Evolutionary conservation across 2,797 vertebrate species (phyloP).

Genomic region (Botia kubotai): DNA sequence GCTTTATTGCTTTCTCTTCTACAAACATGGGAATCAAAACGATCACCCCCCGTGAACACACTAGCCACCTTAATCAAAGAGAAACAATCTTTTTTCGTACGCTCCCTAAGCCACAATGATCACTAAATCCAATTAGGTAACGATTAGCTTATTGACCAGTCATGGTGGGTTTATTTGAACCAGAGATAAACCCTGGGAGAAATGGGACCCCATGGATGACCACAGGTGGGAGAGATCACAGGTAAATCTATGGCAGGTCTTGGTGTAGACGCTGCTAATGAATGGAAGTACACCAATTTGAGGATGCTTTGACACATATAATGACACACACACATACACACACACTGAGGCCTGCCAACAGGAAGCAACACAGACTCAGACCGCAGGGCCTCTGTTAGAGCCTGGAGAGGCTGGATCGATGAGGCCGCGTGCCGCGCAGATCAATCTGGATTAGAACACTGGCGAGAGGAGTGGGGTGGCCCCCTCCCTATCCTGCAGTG

Average conservation of each 20-base stretch:
- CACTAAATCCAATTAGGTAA: constrained; percentile 62
- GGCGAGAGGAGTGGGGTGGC: constrained; percentile 61
- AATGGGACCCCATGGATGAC: constrained; percentile 15
- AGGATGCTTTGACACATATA: constrained; percentile 24
- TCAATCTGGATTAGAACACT: constrained; percentile 81
- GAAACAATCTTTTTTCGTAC: constrained; percentile 38
- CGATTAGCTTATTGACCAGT: constrained; percentile 58
- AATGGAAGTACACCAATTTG: constrained; percentile 23
- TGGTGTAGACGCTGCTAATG: constrained; percentile 19
- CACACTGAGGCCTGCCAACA: constrained; percentile 59
- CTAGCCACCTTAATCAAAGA: constrained; percentile 25
- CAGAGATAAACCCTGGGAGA: constrained; percentile 27
- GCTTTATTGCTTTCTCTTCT: constrained; percentile 7
- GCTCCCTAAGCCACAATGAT: constrained; percentile 47
- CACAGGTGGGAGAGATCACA: constrained; percentile 37
- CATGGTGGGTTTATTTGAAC: constrained; percentile 48
- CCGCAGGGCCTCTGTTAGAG: constrained; percentile 58
- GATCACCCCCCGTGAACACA: constrained; percentile 12
- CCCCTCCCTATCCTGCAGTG: constrained; percentile 46
- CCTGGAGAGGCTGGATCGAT: constrained; percentile 71
- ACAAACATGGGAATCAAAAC: constrained; percentile 2
- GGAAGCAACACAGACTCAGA: constrained; percentile 25
- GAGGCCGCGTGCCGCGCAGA: constrained; percentile 72
- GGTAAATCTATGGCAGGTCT: constrained; percentile 29
- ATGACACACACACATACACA: constrained; percentile 11